Evolutionary conservation across 2,113 vertebrate species (phyloP).

Genomic region (Erinaceus europaeus): DNA sequence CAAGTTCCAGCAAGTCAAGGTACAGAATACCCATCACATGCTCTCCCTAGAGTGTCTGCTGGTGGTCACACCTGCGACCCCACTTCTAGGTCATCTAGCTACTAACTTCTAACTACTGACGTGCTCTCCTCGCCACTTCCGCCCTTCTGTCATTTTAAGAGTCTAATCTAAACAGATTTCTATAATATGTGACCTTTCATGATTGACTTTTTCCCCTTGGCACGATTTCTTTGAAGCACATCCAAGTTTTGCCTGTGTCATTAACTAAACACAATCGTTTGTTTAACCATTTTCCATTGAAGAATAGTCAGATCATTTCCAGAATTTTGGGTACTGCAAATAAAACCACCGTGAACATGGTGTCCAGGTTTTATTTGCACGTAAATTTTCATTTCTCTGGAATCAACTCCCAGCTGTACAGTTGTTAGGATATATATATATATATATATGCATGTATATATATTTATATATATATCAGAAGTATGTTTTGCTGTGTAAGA

Average conservation of each 20-base stretch:
- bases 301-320: background rate
- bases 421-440: background rate
- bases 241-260: background rate
- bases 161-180: conserved; percentile 2
- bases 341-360: background rate
- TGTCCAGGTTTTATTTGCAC: background rate
- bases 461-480: no score
- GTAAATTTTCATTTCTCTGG: background rate
- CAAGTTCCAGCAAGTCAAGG: background rate
- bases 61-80: background rate
- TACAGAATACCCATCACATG: background rate
- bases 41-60: background rate
- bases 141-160: conserved; percentile 10
- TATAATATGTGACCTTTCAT: background rate
- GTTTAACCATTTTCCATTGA: background rate
- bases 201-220: background rate
- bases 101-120: background rate
- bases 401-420: background rate
- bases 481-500: background rate
- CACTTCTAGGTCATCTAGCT: background rate
- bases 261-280: background rate
- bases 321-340: background rate
- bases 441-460: no score
- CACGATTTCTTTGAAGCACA: background rate
- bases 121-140: background rate